A percentile compares a stretch with the other conserved stretches of the same genome.
phyloP scores from a whole-genome alignment of 2,113 vertebrate species.

The Dipodomys merriami region DNA sequence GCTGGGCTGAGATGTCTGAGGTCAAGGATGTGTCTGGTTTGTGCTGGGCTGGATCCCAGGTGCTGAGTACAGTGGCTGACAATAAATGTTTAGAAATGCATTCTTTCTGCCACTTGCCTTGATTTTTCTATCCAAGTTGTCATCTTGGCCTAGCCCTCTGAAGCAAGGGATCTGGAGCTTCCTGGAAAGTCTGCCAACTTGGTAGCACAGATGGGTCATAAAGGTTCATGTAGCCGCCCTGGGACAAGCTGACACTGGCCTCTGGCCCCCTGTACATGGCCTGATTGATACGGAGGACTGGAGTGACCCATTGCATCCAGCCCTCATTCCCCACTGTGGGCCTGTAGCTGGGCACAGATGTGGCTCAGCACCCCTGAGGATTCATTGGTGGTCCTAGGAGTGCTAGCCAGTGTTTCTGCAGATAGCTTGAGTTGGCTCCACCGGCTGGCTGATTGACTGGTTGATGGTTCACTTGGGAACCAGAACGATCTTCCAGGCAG shows the following conservation, averaged over 20 bases:
- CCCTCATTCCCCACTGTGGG: neutral
- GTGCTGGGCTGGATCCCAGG: neutral
- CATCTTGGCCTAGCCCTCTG: neutral
- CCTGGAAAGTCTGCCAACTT: neutral
- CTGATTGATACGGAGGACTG: neutral
- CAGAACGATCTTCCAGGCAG: neutral
- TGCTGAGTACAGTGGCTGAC: neutral
- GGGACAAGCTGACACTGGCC: neutral
- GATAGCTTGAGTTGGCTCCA: neutral
- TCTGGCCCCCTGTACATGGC: too few relatives aligned
- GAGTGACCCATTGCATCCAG: neutral
- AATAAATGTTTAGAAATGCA: neutral
- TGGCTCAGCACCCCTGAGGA: neutral
- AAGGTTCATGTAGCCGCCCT: neutral
- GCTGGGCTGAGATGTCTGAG: neutral
- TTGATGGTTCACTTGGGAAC: conserved; percentile 26
- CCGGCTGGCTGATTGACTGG: neutral
- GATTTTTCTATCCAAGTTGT: conserved; percentile 10
- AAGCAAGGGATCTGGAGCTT: neutral
- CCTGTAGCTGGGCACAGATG: neutral
- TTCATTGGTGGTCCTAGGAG: neutral
- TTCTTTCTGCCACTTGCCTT: neutral
- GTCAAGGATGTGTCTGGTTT: neutral
- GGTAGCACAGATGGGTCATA: neutral
- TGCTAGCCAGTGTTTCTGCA: neutral